Percentiles rank a stretch among this genome's conserved stretches.
These are phyloP conservation scores for Acleris laterana DNA, from an alignment of 2,888 invertebrate species.

Conservation along the genomic window DNA sequence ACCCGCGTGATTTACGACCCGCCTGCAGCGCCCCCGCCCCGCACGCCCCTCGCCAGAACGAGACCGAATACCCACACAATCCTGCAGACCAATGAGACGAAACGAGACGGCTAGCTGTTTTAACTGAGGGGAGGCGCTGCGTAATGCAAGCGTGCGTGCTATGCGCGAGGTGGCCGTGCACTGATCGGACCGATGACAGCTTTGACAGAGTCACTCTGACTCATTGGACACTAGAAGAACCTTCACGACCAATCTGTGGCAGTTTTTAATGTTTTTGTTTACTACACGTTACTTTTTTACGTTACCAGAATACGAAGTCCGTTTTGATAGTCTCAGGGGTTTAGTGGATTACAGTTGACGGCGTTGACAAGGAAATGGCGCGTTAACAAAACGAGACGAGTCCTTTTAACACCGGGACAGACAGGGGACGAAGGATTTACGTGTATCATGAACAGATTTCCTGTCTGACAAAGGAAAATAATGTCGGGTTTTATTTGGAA, in stretches of 20 bases:
- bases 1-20: slow-evolving; percentile 84
- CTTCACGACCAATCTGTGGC: slow-evolving; percentile 44
- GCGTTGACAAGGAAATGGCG: slow-evolving; percentile 77
- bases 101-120: slow-evolving; percentile 68
- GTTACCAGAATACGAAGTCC: slow-evolving; percentile 38
- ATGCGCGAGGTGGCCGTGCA: slow-evolving; percentile 83
- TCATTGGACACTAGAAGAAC: slow-evolving; percentile 59
- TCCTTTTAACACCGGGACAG: slow-evolving; percentile 76
- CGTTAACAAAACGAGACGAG: slow-evolving; percentile 79
- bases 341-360: slow-evolving; percentile 71
- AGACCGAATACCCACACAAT: slow-evolving; percentile 54
- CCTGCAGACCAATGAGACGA: slow-evolving; percentile 45
- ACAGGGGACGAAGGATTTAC: slow-evolving; percentile 81
- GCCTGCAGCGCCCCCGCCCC: slow-evolving; percentile 83
- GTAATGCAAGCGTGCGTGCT: slow-evolving; percentile 84
- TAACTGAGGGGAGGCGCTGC: slow-evolving; percentile 81
- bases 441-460: slow-evolving; percentile 81
- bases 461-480: slow-evolving; percentile 76
- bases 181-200: slow-evolving; percentile 80
- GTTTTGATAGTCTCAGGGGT: slow-evolving; percentile 55
- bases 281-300: slow-evolving; percentile 48
- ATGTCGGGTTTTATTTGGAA: slow-evolving; percentile 62
- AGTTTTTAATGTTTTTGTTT: slow-evolving; percentile 60
- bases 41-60: slow-evolving; percentile 69
- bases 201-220: slow-evolving; percentile 75